Evolutionary conservation across 2,797 vertebrate species (phyloP).

Genomic region (Pangasius djambal): DNA sequence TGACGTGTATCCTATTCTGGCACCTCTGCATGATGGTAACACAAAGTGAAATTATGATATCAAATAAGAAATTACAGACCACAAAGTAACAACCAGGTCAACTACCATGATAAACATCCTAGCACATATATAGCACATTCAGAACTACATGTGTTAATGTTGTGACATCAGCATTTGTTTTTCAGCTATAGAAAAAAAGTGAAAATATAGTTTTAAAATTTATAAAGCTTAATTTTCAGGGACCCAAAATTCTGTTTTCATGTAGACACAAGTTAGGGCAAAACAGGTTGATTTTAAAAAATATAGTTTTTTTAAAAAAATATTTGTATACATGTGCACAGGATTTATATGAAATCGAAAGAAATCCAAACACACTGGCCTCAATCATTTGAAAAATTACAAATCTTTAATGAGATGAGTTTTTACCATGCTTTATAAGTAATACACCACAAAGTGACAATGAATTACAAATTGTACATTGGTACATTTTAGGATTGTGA

Average conservation of each 20-base stretch:
- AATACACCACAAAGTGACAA: not conserved
- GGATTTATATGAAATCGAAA: not conserved
- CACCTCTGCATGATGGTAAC: not conserved
- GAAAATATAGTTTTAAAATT: not conserved
- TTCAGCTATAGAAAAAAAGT: not conserved
- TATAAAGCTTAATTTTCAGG: not conserved
- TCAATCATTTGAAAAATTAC: not conserved
- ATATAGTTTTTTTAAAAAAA: not conserved
- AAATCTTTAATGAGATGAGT: not conserved
- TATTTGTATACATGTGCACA: not conserved
- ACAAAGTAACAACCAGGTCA: not conserved
- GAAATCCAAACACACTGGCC: not conserved
- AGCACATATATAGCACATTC: not conserved
- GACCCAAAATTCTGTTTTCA: not conserved
- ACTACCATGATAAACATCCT: not conserved
- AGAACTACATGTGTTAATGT: not conserved
- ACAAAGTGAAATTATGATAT: not conserved
- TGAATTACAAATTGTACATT: not conserved
- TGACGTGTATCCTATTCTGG: not conserved
- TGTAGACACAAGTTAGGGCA: not conserved
- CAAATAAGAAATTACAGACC: not conserved
- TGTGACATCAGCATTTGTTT: not conserved
- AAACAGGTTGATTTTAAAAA: not conserved
- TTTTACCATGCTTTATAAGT: not conserved
- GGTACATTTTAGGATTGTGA: not conserved